Conservation (phyloP, 37 sponge, comb jelly and placozoan species). For the Petrosia ficiformis region DNA sequence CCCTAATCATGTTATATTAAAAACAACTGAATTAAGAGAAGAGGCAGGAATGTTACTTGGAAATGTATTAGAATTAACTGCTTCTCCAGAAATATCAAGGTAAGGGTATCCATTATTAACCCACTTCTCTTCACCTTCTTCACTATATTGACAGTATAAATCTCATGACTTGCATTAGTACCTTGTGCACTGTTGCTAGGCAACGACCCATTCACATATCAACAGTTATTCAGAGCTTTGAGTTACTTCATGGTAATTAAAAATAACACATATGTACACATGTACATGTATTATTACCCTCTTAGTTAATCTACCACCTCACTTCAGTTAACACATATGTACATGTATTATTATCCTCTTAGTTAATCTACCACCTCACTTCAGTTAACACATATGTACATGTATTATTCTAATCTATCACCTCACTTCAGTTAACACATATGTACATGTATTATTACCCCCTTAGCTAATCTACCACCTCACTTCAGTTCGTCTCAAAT, state of each 20-base stretch:
- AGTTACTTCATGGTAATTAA: constrained; percentile 66
- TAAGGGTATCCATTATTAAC: background rate
- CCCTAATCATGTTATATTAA: constrained; percentile 42
- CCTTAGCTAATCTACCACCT: constrained; percentile 86
- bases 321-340: too few species aligned
- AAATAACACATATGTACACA: background rate
- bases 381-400: too few species aligned
- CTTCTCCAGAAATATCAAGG: constrained; percentile 62
- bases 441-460: too few species aligned
- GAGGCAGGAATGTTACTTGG: constrained; percentile 69
- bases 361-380: constrained; percentile 90
- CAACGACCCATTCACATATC: constrained; percentile 63
- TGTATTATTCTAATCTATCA: too few species aligned
- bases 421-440: too few species aligned
- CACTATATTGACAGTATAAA: constrained; percentile 54
- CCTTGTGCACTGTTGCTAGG: constrained; percentile 72
- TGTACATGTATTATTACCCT: too few species aligned
- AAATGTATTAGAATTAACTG: constrained; percentile 40
- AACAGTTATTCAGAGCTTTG: constrained; percentile 76
- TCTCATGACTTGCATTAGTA: constrained; percentile 80
- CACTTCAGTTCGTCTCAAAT: constrained; percentile 78
- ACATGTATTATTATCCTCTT: constrained; percentile 2
- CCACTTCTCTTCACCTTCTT: background rate
- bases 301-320: too few species aligned
- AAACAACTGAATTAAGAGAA: constrained; percentile 46